Base-by-base conservation (phyloP, 2,888 invertebrate genomes). In the Hemaris fuciformis region DNA sequence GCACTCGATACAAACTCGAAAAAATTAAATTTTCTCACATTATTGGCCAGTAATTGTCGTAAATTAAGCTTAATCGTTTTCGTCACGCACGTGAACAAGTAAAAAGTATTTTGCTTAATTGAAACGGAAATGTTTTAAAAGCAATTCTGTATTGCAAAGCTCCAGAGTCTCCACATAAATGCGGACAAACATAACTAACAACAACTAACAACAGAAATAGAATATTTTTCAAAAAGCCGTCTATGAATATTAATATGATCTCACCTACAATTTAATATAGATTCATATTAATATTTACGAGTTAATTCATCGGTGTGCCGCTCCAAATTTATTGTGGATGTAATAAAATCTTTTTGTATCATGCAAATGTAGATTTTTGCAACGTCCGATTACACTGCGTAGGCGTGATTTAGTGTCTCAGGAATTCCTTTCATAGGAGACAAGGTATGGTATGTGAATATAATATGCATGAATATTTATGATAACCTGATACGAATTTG, bases 291-390 rank as follows among this genome's bases (percentile, higher is more conserved):
- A 53, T 31, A 53, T 53, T 31, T 53, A 53, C 48, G 48, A 53
- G 27, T 31, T 31, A 20, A 10, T 31, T 18, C 31, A 18, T 31
- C 31, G 27, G 25, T 8, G 48, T 48, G 15, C 48, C 25, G 15
- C 20, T 13, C 43, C 48, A 53, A 31, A 53, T 53, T 31, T 53
- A 53, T 53, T 31, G 53, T 53, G 53, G 18, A 31, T 53, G 53
- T 53, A 53, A 53, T 53, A 53, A 53, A 53, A 53, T 53, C 15
- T 53, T 53, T 53, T 53, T 53, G 53, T 53, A 53, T 53, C 76
- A 85, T 83, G 83, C 81, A 79, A 85, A 85, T 85, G 78, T 71
- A 56, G 62, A 80, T 85, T 83, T 85, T 83, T 84, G 84, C 81
- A 79, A 79, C 64, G 65, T 66, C 67, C 71, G 69, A 76, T 74